Base-by-base conservation (phyloP, 2,797 vertebrate genomes). In the Anas flavirostris region DNA sequence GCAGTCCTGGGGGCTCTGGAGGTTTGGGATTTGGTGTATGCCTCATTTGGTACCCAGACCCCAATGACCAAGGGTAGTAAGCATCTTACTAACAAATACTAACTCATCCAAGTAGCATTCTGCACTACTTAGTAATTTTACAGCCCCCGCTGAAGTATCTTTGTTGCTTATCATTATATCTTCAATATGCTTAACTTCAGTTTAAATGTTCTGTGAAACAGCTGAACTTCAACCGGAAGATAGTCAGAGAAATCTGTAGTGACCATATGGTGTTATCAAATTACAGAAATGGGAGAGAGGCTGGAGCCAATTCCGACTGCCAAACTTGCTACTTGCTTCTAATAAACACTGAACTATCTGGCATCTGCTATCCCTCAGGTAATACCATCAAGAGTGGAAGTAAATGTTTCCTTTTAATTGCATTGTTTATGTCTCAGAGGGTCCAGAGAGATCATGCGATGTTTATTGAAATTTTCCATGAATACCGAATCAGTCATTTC, bases 351-450 rank as follows among this genome's bases (percentile, higher is more conserved):
- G 91, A 94, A 90, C 94, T 97, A 70, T 90, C 88, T 95, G 94
- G 94, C 97, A 97, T 96, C 97, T 97, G 97, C 90, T 94, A 13
- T 94, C 94, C 95, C 96, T 96, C 92, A 95, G 95, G 95, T 95
- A 92, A 94, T 79, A 50, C 76, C 93, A 88, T 93, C 83, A 89
- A 87, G 93, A 96, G 75, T 94, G 88, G 90, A 95, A 96, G 95
- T 91, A 95, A 95, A 95, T 94, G 88, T 95, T 96, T 96, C 90
- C 78, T 95, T 96, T 94, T 95, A 96, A 96, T 96, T 94, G 93
- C 78, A 90, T 93, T 96, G 94, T 96, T 96, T 93, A 68, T 92
- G 59, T 92, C 86, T 94, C n/a, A 12, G 68, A 96, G 91, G 77
- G 94, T 85, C 83, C 64, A 72, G 75, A 58, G 74, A 88, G 64